A percentile compares a stretch with the other conserved stretches of the same genome.
Conservation (phyloP, 1,140 invertebrate genomes). For the Conus ventricosus region DNA sequence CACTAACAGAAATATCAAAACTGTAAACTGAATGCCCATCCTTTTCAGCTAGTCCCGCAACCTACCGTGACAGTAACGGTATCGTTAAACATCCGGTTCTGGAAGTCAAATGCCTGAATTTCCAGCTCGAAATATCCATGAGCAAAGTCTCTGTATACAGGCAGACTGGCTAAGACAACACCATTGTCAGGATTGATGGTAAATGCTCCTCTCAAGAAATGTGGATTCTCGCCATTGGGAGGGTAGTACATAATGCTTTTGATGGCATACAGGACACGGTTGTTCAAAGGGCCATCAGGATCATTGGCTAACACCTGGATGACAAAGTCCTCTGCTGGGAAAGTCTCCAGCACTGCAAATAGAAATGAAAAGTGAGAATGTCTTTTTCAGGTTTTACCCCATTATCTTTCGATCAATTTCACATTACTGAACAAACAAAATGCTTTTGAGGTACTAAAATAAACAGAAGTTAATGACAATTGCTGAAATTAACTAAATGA, state of each 20-base stretch:
- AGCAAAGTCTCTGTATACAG: conserved; percentile 50
- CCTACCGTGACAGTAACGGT: conserved; percentile 42
- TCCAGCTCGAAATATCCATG: conserved; percentile 50
- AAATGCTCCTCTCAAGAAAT: conserved; percentile 46
- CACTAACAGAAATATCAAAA: no score
- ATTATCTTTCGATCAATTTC: background rate
- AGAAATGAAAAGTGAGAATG: background rate
- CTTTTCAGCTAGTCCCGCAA: background rate
- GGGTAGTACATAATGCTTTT: conserved; percentile 39
- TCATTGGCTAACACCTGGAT: conserved; percentile 44
- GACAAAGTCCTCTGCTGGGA: conserved; percentile 31
- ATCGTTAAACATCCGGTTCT: conserved; percentile 35
- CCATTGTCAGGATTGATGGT: conserved; percentile 46
- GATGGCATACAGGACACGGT: conserved; percentile 48
- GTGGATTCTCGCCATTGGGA: conserved; percentile 19
- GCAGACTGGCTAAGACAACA: conserved; percentile 42
- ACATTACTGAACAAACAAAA: background rate
- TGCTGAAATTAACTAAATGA: no score
- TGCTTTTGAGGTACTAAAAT: background rate
- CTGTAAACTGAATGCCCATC: no score
- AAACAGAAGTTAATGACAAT: no score
- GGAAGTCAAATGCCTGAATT: conserved; percentile 45
- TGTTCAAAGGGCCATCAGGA: conserved; percentile 40
- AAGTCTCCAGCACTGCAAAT: conserved; percentile 42
- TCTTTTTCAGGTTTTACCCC: background rate